These are phyloP conservation scores for Procavia capensis DNA, from an alignment of 2,113 vertebrate species.

Conservation along the genomic window DNA sequence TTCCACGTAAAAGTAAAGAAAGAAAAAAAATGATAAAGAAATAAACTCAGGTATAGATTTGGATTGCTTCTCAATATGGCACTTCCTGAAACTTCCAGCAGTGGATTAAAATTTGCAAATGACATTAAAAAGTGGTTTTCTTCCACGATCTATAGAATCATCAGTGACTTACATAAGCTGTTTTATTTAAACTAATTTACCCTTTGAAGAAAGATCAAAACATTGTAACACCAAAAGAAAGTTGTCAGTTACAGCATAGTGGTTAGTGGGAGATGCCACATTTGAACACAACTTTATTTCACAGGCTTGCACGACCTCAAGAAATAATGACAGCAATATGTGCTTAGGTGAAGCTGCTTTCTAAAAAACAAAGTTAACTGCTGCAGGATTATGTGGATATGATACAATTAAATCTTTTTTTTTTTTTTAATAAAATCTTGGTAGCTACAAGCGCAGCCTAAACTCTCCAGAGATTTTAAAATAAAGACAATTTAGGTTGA, in stretches of 20 bases:
- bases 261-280: neutral
- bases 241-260: neutral
- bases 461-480: neutral
- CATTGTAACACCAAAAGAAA: neutral
- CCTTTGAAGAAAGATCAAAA: neutral
- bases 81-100: neutral
- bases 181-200: neutral
- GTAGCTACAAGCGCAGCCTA: neutral
- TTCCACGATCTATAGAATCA: neutral
- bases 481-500: neutral
- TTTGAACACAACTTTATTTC: neutral
- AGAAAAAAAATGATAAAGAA: neutral
- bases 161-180: neutral
- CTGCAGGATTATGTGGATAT: neutral
- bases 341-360: neutral
- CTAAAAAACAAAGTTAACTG: neutral
- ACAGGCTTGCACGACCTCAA: neutral
- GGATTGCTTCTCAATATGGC: neutral
- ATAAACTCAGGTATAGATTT: neutral
- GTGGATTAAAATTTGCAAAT: neutral
- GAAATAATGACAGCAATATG: neutral
- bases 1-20: neutral
- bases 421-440: neutral
- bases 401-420: too few species aligned
- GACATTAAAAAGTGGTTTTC: neutral